Percentiles rank a stretch among this genome's conserved stretches.
These are phyloP conservation scores for Ailuropoda melanoleuca DNA, from an alignment of 2,113 vertebrate species.

Conservation along the genomic window DNA sequence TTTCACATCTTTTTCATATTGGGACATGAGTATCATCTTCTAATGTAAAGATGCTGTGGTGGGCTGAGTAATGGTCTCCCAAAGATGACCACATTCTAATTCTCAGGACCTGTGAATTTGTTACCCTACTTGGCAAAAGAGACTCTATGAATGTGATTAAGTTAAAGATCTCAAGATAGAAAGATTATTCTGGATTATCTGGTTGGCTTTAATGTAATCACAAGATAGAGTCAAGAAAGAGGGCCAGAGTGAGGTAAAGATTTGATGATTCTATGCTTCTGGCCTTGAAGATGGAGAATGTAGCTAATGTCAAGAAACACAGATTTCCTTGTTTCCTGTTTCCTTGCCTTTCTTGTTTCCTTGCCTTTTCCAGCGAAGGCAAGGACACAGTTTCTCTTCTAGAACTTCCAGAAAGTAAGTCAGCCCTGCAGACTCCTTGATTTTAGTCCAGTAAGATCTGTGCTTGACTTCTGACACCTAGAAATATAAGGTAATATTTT, in stretches of 20 bases:
- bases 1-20: neutral
- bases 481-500: neutral
- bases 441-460: neutral
- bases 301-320: neutral
- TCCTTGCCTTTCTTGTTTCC: no score
- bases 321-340: no score
- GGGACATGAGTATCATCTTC: neutral
- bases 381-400: no score
- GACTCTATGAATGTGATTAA: neutral
- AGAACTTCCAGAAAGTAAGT: neutral
- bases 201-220: neutral
- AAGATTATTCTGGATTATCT: neutral
- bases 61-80: neutral
- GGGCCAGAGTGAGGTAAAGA: neutral
- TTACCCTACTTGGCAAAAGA: neutral
- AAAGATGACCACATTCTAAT: neutral
- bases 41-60: neutral
- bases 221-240: neutral
- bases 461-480: neutral
- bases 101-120: neutral
- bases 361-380: neutral
- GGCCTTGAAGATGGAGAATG: neutral
- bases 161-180: neutral
- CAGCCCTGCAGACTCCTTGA: neutral
- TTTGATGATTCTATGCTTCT: neutral